Base-by-base conservation (phyloP, 2,888 invertebrate genomes). In the Melieria omissa region DNA sequence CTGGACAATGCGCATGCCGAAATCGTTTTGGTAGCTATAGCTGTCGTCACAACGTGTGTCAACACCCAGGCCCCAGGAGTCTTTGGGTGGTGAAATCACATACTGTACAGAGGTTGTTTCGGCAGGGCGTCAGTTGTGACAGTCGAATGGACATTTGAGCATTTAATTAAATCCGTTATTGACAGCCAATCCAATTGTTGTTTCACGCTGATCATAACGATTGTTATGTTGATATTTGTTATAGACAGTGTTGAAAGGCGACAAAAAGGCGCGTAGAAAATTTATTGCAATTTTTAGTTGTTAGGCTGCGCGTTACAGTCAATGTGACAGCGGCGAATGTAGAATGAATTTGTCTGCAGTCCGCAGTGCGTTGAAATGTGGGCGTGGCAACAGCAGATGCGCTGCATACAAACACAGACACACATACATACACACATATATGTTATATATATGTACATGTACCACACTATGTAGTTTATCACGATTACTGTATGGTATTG, bases 401-500 rank as follows among this genome's bases (percentile, higher is more conserved):
- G 14, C 10, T n/a, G 5, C 12, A 6, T 8, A 52, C 9, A 29
- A 29, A 29, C 29, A 29, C 29, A 29, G 3, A 29, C 29, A 29
- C 29, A 29, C 29, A 29, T 3, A 61, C 45, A 44, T 61, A 45
- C 14, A 45, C 42, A 61, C 12, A 12, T 42, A 61, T 14, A 61
- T 44, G n/a, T n/a, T n/a, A n/a, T n/a, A n/a, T n/a, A n/a, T n/a
- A n/a, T n/a, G n/a, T n/a, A n/a, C n/a, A n/a, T n/a, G 12, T 44
- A 41, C 41, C 12, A 61, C 45, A 61, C 61, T n/a, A 41, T 42
- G 42, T 61, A 61, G 61, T 61, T 61, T 61, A 61, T 61, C n/a
- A 61, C 45, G 61, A 61, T 61, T 61, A 61, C 44, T 61, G 61
- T 61, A 61, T 45, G 41, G 61, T 61, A 61, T 61, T 61, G 61